A percentile compares a stretch with the other conserved stretches of the same genome.
phyloP scores from a whole-genome alignment of 2,888 invertebrate species.

The Celastrina argiolus region DNA sequence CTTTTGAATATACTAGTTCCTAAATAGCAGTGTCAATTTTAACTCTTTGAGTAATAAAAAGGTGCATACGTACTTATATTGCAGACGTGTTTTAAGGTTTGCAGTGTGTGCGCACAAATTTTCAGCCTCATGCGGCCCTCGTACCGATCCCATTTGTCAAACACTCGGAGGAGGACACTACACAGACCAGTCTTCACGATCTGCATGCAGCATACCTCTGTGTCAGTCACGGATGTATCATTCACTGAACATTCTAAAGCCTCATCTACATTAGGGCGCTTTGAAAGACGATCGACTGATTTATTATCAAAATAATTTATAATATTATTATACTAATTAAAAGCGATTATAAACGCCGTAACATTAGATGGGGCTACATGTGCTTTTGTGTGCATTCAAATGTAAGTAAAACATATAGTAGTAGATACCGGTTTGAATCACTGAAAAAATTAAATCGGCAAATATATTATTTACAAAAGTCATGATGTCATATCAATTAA shows the following conservation, averaged over 20 bases:
- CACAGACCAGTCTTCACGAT: slow-evolving; percentile 80
- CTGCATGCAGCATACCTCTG: slow-evolving; percentile 81
- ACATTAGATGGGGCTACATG: not conserved
- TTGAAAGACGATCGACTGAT: not conserved
- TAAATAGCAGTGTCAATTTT: too few relatives aligned
- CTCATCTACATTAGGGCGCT: slow-evolving; percentile 10
- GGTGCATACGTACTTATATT: slow-evolving; percentile 74
- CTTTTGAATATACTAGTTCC: too few relatives aligned
- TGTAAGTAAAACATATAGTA: not conserved
- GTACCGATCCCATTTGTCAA: slow-evolving; percentile 81
- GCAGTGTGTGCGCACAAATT: slow-evolving; percentile 78
- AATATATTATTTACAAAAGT: not conserved
- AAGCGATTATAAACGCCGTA: not conserved
- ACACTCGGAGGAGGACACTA: slow-evolving; percentile 76
- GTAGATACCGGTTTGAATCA: not conserved
- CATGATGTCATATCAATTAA: not conserved
- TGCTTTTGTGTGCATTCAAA: not conserved
- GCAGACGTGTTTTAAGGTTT: slow-evolving; percentile 79
- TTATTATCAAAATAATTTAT: not conserved
- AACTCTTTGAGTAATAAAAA: not conserved
- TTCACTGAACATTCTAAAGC: slow-evolving; percentile 42
- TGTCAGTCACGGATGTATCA: slow-evolving; percentile 67
- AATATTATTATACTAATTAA: not conserved
- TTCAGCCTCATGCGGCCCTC: slow-evolving; percentile 80
- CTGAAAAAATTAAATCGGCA: not conserved